Base-by-base conservation (phyloP, 2,113 vertebrate genomes). In the Dasyornis broadbenti region DNA sequence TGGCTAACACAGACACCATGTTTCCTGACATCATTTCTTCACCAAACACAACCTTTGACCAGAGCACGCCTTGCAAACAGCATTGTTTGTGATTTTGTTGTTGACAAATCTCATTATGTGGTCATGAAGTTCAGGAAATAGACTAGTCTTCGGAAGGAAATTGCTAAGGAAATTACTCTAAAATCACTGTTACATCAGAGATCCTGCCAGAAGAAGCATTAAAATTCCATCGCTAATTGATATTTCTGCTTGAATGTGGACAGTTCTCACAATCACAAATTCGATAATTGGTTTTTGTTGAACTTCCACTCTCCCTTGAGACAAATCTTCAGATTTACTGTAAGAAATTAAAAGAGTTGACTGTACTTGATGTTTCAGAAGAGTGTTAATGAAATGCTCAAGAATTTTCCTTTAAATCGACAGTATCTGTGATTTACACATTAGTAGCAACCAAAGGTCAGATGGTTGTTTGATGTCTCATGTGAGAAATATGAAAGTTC, bases 121-220 rank as follows among this genome's bases (percentile, higher is more conserved):
- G 31, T 40, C 59, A 35, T 42, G 39, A 82, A 95, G 75, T 71
- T 83, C 95, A 95, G 94, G 95, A 97, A 94, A 76, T 89, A 63
- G 66, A 77, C 57, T 59, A 80, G 85, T 86, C 77, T 95, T 87
- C 1, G 0, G 73, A 89, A 95, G 91, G 94, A 92, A 94, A 94
- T 94, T 87, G 52, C 94, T 78, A 26, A 87, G 92, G 83, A 96
- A 97, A 93, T 87, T 8, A 81, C 80, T 81, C 17, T 61, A 57
- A 64, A 79, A 78, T 92, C 82, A 83, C 40, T 60, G 63, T 39
- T 78, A 16, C 26, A 64, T 69, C 75, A 64, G 61, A 92, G 83
- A 60, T 53, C 68, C 54, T 91, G 88, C 76, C 80, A 94, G 72
- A 82, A 27, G 45, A 72, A 89, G 57, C 93, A 85, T 94, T 90